Conservation (phyloP, 2,888 invertebrate species). For the Scaptomyza tumidula region DNA sequence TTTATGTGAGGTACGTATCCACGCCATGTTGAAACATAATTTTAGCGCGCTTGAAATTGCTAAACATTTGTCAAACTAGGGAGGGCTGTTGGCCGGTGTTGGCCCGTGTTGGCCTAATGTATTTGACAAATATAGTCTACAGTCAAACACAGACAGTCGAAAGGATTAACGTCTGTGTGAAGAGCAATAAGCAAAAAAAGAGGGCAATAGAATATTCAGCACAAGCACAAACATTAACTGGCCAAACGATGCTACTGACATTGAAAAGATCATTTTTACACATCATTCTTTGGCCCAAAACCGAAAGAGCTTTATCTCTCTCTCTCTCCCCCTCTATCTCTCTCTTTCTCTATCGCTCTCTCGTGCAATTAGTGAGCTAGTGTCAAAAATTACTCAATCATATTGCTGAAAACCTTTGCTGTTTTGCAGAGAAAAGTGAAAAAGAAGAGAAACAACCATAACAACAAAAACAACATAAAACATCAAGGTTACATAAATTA, state of each 20-base stretch:
- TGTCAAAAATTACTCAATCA: conserved; percentile 77
- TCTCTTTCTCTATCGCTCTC: neutral
- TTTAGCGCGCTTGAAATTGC: conserved; percentile 51
- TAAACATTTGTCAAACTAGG: conserved; percentile 39
- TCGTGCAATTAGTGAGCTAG: conserved; percentile 73
- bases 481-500: conserved; percentile 79
- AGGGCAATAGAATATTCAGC: conserved; percentile 1
- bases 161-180: conserved; percentile 29
- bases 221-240: conserved; percentile 3
- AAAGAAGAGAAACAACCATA: conserved; percentile 34
- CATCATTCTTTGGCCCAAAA: conserved; percentile 3
- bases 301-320: neutral
- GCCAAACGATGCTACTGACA: conserved; percentile 18
- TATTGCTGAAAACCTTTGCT: conserved; percentile 54
- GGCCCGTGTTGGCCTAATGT: conserved; percentile 23
- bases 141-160: conserved; percentile 1
- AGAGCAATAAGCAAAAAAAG: neutral
- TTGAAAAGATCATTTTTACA: conserved; percentile 38
- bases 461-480: conserved; percentile 13
- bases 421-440: conserved; percentile 66
- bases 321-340: neutral
- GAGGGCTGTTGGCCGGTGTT: conserved; percentile 3
- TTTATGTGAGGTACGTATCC: conserved; percentile 11
- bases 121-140: conserved; percentile 15
- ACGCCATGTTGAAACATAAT: conserved; percentile 55